Conservation (phyloP, 2,888 invertebrate genomes). For the Drosophila austrosaltans region DNA sequence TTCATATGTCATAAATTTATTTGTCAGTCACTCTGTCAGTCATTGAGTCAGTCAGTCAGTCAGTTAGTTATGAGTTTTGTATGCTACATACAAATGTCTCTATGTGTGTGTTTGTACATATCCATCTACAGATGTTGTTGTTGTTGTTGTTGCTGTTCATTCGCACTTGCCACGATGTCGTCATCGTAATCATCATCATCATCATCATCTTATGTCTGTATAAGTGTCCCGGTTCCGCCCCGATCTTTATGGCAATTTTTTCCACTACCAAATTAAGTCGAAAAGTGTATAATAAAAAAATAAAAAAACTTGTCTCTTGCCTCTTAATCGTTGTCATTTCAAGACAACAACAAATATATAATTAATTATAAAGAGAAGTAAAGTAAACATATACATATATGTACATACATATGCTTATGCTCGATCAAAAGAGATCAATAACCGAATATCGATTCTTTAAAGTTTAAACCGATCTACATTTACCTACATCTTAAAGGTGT, state of each 20-base stretch:
- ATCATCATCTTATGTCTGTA: constrained; percentile 28
- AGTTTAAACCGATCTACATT: too few relatives aligned
- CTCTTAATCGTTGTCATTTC: constrained; percentile 14
- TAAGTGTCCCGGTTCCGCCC: constrained; percentile 43
- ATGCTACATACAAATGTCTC: constrained; percentile 16
- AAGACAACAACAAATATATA: not conserved
- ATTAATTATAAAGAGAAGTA: not conserved
- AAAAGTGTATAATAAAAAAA: constrained; percentile 38
- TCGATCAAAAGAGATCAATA: not conserved
- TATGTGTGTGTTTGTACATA: constrained; percentile 38
- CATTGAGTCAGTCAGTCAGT: constrained; percentile 50
- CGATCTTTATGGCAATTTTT: constrained; percentile 63
- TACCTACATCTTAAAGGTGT: too few relatives aligned
- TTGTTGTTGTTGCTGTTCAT: constrained; percentile 33
- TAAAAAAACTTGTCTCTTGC: constrained; percentile 5
- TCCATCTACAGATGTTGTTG: constrained; percentile 29
- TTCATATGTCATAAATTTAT: constrained; percentile 75
- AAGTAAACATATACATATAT: not conserved
- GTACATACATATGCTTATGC: too few relatives aligned
- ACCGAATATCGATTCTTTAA: too few relatives aligned
- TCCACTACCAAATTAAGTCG: constrained; percentile 41
- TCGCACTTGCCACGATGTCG: constrained; percentile 50
- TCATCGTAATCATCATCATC: constrained; percentile 40
- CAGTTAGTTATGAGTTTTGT: constrained; percentile 27
- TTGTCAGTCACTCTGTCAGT: constrained; percentile 56